Base-by-base conservation (phyloP, 2,797 vertebrate species). In the Pyrocephalus nanus region DNA sequence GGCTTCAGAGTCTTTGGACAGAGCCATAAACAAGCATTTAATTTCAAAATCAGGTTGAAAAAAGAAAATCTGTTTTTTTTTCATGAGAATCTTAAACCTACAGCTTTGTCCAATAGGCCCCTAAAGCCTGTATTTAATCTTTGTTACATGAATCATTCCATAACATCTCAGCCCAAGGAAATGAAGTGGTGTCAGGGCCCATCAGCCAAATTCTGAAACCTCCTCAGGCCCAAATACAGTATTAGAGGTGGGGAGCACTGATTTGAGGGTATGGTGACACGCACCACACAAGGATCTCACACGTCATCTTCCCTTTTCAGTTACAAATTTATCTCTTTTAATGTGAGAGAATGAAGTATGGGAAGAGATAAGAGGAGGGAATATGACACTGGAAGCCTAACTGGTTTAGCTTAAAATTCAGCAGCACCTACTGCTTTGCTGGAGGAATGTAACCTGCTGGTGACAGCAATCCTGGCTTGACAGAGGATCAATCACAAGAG, bases 381-480 rank as follows among this genome's bases (percentile, higher is more conserved):
- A 88, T 38, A 88, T 53, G 78, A 86, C 66, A 66, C 82, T 84
- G 66, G 55, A 73, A 94, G 30, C 43, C 64, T 43, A 91, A 94
- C 54, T 79, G 51, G 64, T 90, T 88, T 88, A 73, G 70, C 53
- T 90, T 72, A 93, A 93, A 95, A 95, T 84, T 79, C 77, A 84
- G 55, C 72, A 88, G 51, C 0, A 0, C 51, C 76, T 92, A 60
- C 47, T 93, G 79, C 76, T 90, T 86, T 82, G 90, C 70, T 84
- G 77, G 92, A 96, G 30, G 42, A 78, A 88, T 90, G 86, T 95
- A 92, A 93, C 86, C 92, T 89, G 74, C 40, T 79, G 86, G 92
- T 96, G 92, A 71, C 86, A 95, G 92, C 85, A 95, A 94, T 93
- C 95, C 86, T 60, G 94, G 73, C 88, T 95, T 97, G 94, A 96